Base-by-base conservation (phyloP, 2,113 vertebrate species). In the Oncorhynchus kisutch region DNA sequence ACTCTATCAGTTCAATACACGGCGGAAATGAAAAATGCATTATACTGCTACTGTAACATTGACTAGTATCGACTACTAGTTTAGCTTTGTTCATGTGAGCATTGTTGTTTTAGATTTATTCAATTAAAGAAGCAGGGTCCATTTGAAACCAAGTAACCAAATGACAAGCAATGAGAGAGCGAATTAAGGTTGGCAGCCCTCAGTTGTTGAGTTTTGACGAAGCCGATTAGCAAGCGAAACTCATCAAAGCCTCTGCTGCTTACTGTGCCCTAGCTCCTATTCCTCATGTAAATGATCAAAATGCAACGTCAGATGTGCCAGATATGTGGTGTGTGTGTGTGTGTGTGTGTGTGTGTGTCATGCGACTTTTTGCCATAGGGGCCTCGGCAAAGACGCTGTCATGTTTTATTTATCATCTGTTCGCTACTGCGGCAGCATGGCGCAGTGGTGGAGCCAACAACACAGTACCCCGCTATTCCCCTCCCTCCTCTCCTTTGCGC, bases 331-430 rank as follows among this genome's bases (percentile, higher is more conserved):
- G 27, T 27, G 25, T 27, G 25, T 27, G 25, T 27, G 25, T 25
- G 25, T 25, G 25, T 45, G 39, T 45, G 8, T 8, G 60, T 62
- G 70, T 66, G 57, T 9, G 57, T 27, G 59, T 24, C 8, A 45
- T 45, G 54, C 51, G 67, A 74, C 59, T 81, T 73, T 29, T 39
- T 76, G 24, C 77, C 72, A 66, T 64, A 57, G 13, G 70, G 70
- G 49, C 71, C 75, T 71, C 59, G 39, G 74, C 73, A 68, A 57
- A 74, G 57, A 18, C 22, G 39, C 39, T 82, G 51, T 34, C 34
- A 82, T 90, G 71, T 84, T 79, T 89, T 84, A 90, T 90, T 87
- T 60, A 88, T 78, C 70, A 85, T 78, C 78, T 81, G 62, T 67
- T 51, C 27, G 77, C 75, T 77, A 8, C 20, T 1, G 79, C 39